phyloP scores from a whole-genome alignment of 2,113 vertebrate species.

The Passer montanus region DNA sequence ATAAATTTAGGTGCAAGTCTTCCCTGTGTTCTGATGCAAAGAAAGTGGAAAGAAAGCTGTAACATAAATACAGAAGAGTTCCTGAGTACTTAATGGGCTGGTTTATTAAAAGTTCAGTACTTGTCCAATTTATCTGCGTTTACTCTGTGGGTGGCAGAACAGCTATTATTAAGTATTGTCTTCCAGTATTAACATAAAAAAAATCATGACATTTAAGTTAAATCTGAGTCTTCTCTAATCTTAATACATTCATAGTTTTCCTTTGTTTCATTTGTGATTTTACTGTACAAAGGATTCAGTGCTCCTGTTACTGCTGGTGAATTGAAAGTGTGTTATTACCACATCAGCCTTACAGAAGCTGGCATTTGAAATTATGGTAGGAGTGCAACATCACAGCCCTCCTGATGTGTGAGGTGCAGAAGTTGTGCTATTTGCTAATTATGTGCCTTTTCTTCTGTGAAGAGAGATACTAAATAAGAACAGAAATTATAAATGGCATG shows the following conservation, averaged over 20 bases:
- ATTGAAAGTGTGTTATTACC: constrained; percentile 70
- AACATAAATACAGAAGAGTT: neutral
- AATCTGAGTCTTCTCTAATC: constrained; percentile 45
- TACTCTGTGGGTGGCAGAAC: constrained; percentile 3
- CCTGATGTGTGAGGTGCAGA: constrained; percentile 22
- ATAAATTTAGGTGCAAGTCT: neutral
- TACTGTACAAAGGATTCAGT: constrained; percentile 19
- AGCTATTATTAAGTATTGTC: constrained; percentile 6
- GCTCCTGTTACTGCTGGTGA: constrained; percentile 32
- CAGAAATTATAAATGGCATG: constrained; percentile 22
- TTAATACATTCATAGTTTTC: constrained; percentile 29
- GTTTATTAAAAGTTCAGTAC: neutral
- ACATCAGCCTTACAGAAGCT: constrained; percentile 38
- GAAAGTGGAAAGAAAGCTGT: neutral
- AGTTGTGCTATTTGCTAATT: constrained; percentile 68
- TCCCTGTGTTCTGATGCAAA: neutral
- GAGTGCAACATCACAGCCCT: constrained; percentile 32
- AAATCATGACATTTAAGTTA: constrained; percentile 42
- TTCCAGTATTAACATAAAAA: neutral
- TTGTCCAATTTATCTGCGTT: neutral
- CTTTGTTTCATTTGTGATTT: constrained; percentile 55
- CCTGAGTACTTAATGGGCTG: neutral
- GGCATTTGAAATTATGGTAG: constrained; percentile 31
- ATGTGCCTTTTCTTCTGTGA: constrained; percentile 49
- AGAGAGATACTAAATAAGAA: constrained; percentile 15